A percentile compares a stretch with the other conserved stretches of the same genome.
Conservation (phyloP, 1,140 invertebrate species). For the Diachasmimorpha longicaudata region DNA sequence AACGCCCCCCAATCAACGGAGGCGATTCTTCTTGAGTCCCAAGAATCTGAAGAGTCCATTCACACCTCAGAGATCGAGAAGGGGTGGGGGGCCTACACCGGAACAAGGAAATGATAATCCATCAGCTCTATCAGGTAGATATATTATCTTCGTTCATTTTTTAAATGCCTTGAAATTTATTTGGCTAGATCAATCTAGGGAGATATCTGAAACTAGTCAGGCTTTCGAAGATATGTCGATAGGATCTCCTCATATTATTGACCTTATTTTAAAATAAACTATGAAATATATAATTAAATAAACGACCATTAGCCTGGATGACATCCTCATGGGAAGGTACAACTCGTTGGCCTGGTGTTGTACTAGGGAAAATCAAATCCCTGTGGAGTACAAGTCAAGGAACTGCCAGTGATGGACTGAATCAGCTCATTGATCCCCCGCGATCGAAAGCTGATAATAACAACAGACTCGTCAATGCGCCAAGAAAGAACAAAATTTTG, state of each 20-base stretch:
- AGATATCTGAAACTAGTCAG: no score
- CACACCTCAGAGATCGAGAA: slow-evolving; percentile 58
- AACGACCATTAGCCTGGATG: slow-evolving; percentile 54
- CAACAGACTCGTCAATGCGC: slow-evolving; percentile 17
- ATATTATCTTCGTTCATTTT: not conserved
- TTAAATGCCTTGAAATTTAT: no score
- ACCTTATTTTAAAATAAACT: not conserved
- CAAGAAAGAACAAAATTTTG: slow-evolving; percentile 24
- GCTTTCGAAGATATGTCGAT: no score
- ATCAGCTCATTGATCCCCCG: slow-evolving; percentile 70
- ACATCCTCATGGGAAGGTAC: slow-evolving; percentile 66
- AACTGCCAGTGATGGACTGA: slow-evolving; percentile 73
- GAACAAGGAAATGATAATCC: slow-evolving; percentile 56
- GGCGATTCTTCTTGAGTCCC: slow-evolving; percentile 80
- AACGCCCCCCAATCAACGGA: slow-evolving; percentile 78
- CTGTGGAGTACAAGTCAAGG: slow-evolving; percentile 79
- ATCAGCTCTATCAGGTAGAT: slow-evolving; percentile 72
- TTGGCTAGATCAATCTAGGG: no score
- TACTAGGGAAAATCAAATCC: slow-evolving; percentile 85
- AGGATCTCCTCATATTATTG: not conserved
- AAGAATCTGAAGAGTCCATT: slow-evolving; percentile 78
- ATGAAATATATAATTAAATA: slow-evolving; percentile 16
- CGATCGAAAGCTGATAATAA: slow-evolving; percentile 46
- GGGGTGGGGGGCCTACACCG: slow-evolving; percentile 42
- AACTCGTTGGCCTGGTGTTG: slow-evolving; percentile 74